Conservation (phyloP, 2,797 vertebrate genomes). For the Taeniopygia guttata region DNA sequence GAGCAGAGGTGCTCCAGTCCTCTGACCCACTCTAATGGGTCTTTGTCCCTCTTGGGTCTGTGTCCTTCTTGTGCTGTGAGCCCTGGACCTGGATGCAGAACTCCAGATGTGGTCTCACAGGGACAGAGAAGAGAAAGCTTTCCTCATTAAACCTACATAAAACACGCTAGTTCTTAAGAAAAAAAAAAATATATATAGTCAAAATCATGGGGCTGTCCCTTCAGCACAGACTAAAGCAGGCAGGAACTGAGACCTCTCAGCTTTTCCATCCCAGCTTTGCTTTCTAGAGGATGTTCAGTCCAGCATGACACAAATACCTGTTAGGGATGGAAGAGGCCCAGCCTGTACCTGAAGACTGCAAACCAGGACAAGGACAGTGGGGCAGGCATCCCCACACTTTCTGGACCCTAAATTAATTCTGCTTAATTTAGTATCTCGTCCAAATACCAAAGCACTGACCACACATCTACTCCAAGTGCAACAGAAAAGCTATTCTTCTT, state of each 20-base stretch:
- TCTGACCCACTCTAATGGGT: background rate
- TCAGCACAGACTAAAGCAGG: background rate
- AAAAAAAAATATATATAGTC: background rate
- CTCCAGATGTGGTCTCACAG: background rate
- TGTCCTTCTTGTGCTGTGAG: background rate
- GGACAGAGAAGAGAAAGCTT: background rate
- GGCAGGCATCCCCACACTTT: background rate
- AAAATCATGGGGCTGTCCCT: background rate
- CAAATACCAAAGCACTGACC: background rate
- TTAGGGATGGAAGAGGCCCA: background rate
- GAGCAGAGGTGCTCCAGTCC: background rate
- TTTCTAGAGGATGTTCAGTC: background rate
- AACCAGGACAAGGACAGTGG: background rate
- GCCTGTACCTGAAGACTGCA: background rate
- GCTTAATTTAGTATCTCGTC: background rate
- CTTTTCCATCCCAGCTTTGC: background rate
- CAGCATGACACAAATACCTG: accelerated
- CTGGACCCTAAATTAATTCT: background rate
- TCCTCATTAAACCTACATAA: background rate
- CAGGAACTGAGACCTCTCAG: background rate
- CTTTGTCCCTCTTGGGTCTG: background rate
- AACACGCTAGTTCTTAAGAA: background rate
- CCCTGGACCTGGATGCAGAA: background rate
- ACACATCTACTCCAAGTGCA: accelerated
- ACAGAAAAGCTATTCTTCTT: background rate